Base-by-base conservation (phyloP, 2,113 vertebrate species). In the Carollia perspicillata region DNA sequence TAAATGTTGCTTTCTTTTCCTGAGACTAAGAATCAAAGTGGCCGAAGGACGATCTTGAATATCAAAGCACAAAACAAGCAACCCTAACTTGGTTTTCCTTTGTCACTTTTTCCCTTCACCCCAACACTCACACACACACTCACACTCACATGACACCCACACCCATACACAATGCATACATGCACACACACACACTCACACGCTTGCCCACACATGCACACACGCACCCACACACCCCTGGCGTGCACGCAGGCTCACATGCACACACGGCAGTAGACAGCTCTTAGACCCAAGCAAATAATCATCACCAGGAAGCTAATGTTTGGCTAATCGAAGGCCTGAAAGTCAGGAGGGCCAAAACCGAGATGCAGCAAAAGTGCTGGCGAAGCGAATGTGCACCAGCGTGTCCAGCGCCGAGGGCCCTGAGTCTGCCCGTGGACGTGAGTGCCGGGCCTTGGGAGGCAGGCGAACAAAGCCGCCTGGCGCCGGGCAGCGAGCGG, bases 311-410 rank as follows among this genome's bases (percentile, higher is more conserved):
- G 37, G 3, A 77, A 75, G 69, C 55, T 86, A 93, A 53, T 92
- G 77, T 23, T 75, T 1, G 65, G 33, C 77, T 84, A 92, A 97
- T 95, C 96, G 92, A 97, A 97, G 95, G 13, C 35, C 94, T 83
- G 66, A 94, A 69, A 95, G 93, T 93, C 6, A 22, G 40, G 11
- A 6, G 3, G 1, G 80, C n/a, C 37, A 90, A 91, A 95, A n/a
- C 16, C 66, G 84, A 90, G 84, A 81, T 9, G 55, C 49, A 13
- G 3, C 42, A 30, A 66, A 14, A 33, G 30, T 42, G 71, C 30
- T 3, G 4, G 16, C 22, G 17, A 40, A n/a, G 47, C 37, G 35
- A 51, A 33, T 55, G 44, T 28, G 53, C 12, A 6, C 49, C 78
- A 55, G 35, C 30, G 17, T 30, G 42, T 66, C 58, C 53, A 28